phyloP scores from a whole-genome alignment of 1,140 invertebrate species.

The Notospermus geniculatus region DNA sequence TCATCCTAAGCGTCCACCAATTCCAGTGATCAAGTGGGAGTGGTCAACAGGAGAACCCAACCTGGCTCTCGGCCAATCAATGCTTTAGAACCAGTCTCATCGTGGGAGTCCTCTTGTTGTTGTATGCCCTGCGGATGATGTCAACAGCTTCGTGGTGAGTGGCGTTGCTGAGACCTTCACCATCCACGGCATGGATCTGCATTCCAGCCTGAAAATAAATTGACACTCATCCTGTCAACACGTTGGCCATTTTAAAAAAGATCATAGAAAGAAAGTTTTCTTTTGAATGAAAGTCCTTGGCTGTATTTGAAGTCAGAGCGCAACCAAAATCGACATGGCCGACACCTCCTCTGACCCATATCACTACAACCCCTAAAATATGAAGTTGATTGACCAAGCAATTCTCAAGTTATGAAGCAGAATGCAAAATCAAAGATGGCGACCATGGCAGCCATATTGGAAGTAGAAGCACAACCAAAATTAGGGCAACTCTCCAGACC shows the following conservation, averaged over 20 bases:
- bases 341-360: not conserved
- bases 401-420: too few species aligned
- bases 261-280: not conserved
- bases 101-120: conserved; percentile 16
- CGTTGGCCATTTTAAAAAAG: not conserved
- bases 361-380: not conserved
- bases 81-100: conserved; percentile 25
- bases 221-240: not conserved
- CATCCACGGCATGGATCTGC: conserved; percentile 30
- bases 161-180: conserved; percentile 18
- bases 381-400: not conserved
- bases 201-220: conserved; percentile 28
- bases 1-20: too few species aligned
- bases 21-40: too few species aligned
- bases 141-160: conserved; percentile 27
- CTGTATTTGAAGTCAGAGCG: not conserved
- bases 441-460: conserved; percentile 10
- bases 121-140: conserved; percentile 26
- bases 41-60: too few species aligned
- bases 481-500: too few species aligned
- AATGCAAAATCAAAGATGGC: too few species aligned
- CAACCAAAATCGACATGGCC: not conserved
- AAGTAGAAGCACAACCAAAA: conserved; percentile 10
- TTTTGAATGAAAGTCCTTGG: not conserved
- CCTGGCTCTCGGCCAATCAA: too few species aligned